A percentile compares a stretch with the other conserved stretches of the same genome.
Evolutionary conservation across 2,113 vertebrate species (phyloP).

Genomic region (Onychostruthus taczanowskii): DNA sequence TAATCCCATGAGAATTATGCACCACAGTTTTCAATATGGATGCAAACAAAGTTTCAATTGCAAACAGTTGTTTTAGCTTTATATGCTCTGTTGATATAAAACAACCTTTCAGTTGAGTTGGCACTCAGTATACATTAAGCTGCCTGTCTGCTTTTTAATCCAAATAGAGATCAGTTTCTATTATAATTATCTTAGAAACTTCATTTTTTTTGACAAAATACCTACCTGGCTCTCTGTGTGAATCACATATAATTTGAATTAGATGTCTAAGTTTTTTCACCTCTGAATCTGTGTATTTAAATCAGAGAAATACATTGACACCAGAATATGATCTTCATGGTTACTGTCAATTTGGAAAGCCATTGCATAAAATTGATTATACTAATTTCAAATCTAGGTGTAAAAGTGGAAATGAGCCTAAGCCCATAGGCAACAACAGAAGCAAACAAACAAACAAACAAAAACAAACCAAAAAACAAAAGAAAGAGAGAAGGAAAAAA

Average conservation of each 20-base stretch:
- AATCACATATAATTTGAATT: background rate
- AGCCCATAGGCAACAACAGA: background rate
- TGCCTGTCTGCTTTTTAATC: background rate
- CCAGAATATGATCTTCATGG: background rate
- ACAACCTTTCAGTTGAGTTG: background rate
- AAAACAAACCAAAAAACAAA: background rate
- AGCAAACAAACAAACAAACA: background rate
- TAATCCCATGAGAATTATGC: background rate
- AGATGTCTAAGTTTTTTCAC: background rate
- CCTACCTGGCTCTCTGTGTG: background rate
- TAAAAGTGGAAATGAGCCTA: background rate
- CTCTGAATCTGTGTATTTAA: background rate
- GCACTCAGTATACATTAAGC: background rate
- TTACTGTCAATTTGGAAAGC: background rate
- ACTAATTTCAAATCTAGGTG: background rate
- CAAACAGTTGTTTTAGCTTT: background rate
- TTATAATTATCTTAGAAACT: background rate
- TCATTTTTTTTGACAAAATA: background rate
- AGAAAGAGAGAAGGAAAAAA: rapidly evolving
- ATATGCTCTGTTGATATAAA: background rate
- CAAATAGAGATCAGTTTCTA: background rate
- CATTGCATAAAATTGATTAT: background rate
- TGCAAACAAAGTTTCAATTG: background rate
- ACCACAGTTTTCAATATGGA: background rate
- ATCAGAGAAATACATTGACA: background rate